Evolutionary conservation across 2,888 invertebrate genomes (phyloP), one percentile per base, ranked within the genome.

Genomic region (Cheilosia variabilis): DNA sequence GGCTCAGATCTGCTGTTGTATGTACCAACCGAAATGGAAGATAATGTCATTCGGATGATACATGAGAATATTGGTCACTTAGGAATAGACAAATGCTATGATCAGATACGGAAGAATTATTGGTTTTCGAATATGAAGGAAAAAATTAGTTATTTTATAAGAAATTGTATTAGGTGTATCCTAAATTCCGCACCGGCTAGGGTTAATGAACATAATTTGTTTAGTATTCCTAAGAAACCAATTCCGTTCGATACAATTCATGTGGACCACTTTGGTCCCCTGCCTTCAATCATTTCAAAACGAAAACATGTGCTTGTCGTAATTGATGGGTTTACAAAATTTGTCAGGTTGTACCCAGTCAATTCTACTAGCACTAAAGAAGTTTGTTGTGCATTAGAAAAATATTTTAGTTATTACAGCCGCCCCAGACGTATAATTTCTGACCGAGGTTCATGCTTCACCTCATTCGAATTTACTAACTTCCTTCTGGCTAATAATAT

Each of bases 1-100:
- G 37, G 27, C 22, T 50, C 65, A 22, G 37, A 68, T 55, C 41
- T 43, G 13, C 27, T 45, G 19, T 57, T 69, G n/a, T 45, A 57
- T 15, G 57, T 69, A 17, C 68, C 68, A 24, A 37, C 5, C 10
- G 50, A 60, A 24, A 72, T 72, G 60, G 72, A 72, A 41, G 19
- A 19, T 19, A 19, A 19, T 19, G 19, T 19, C 2, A 19, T 19
- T 2, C 19, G 19, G 27, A 55, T 27, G 45, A 24, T 57, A 2
- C 55, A 57, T 37, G 45, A 69, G 57, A 69, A 57, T 13, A 68
- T 55, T 15, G 53, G 68, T 2, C 55, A 55, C 34, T 45, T 66
- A 52, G 65, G 37, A 52, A 22, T 37, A 4, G 27, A 41, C 7
- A 66, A 66, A 52, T 37, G 65, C 22, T n/a, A 15, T 17, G 17